Conservation (phyloP, 2,113 vertebrate species). For the Prunella fulvescens region DNA sequence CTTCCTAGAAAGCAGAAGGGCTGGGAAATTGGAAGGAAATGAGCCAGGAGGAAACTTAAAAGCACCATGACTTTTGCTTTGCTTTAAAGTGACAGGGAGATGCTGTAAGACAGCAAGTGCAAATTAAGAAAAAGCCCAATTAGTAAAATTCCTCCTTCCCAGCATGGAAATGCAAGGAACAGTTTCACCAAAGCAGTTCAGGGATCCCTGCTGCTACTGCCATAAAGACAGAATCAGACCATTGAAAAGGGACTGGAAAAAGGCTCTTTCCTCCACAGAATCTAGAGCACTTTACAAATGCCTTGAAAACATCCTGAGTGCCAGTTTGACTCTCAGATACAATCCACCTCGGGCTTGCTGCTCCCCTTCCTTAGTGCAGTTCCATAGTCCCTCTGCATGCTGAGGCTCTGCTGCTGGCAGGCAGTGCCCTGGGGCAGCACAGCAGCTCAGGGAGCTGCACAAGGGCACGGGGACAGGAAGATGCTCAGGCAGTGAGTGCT, state of each 20-base stretch:
- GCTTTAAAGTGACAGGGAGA: conserved; percentile 29
- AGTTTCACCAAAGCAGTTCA: conserved; percentile 22
- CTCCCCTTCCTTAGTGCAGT: background rate
- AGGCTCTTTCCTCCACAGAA: background rate
- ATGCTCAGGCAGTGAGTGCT: background rate
- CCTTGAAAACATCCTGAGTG: background rate
- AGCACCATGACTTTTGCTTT: conserved; percentile 10
- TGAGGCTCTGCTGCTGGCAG: background rate
- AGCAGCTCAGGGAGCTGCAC: background rate
- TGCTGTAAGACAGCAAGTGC: conserved; percentile 14
- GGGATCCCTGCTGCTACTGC: conserved; percentile 24
- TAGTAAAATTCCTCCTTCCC: conserved; percentile 48
- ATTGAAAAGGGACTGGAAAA: background rate
- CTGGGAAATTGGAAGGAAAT: conserved; percentile 25
- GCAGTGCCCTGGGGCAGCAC: background rate
- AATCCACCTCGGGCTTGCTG: background rate
- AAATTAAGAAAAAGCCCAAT: conserved; percentile 52
- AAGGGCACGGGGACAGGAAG: background rate
- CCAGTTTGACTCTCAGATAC: background rate
- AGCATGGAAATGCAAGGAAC: conserved; percentile 17
- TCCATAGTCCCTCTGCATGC: background rate
- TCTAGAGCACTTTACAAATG: background rate
- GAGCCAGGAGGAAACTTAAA: conserved; percentile 30
- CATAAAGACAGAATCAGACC: background rate
- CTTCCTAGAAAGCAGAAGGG: conserved; percentile 47